Evolutionary conservation across 2,888 invertebrate species (phyloP).

Genomic region (Drosophila neotestacea): DNA sequence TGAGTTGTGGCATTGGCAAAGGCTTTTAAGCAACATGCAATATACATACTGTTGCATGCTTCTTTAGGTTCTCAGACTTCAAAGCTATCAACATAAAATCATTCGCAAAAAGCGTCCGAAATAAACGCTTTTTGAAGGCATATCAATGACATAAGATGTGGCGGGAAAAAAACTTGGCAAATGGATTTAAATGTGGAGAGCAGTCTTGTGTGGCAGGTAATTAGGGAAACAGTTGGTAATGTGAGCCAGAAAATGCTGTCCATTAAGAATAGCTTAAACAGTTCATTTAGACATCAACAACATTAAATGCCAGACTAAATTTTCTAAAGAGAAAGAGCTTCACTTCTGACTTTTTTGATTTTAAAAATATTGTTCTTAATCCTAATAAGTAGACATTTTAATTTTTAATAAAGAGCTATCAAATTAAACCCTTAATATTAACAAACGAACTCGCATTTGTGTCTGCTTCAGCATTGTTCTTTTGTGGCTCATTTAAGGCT

Average conservation of each 20-base stretch:
- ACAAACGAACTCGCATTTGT: no score
- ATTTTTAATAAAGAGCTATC: not conserved
- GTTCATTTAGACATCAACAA: not conserved
- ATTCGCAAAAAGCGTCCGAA: conserved; percentile 24
- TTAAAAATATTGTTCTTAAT: no score
- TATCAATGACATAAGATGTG: conserved; percentile 6
- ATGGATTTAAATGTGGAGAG: conserved; percentile 3
- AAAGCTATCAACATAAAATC: conserved; percentile 55
- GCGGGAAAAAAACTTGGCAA: not conserved
- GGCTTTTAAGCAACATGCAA: conserved; percentile 57
- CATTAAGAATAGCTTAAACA: not conserved
- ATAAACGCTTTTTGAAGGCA: conserved; percentile 26
- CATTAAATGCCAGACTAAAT: not conserved
- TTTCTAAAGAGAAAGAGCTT: not conserved
- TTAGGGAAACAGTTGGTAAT: conserved; percentile 17
- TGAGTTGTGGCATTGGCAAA: conserved; percentile 34
- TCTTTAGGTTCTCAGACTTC: conserved; percentile 56
- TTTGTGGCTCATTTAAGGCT: not conserved
- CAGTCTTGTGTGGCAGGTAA: conserved; percentile 18
- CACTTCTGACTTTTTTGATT: no score
- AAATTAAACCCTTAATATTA: not conserved
- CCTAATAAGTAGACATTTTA: no score
- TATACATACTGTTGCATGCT: conserved; percentile 50
- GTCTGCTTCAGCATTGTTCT: not conserved
- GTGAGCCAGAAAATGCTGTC: conserved; percentile 7